Evolutionary conservation across 2,888 invertebrate genomes (phyloP).

Genomic region (Sarcophaga variegata): DNA sequence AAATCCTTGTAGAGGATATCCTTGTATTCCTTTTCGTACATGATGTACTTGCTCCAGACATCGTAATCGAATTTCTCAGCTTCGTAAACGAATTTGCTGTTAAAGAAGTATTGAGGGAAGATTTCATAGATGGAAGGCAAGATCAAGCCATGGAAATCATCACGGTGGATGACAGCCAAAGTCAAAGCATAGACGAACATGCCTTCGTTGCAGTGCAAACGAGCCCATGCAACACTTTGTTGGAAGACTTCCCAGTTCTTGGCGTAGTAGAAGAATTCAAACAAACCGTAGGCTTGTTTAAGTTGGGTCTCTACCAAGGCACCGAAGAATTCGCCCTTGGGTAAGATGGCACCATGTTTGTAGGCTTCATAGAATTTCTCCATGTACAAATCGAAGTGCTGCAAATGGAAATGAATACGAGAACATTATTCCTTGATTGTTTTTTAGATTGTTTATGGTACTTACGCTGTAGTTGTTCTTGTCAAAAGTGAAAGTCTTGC

Average conservation of each 20-base stretch:
- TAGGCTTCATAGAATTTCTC: slow-evolving; percentile 76
- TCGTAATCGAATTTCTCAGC: slow-evolving; percentile 84
- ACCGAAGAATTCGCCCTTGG: slow-evolving; percentile 84
- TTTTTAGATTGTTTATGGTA: not conserved
- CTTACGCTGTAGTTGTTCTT: slow-evolving; percentile 68
- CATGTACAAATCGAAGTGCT: slow-evolving; percentile 76
- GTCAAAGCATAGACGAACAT: slow-evolving; percentile 88
- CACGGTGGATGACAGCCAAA: slow-evolving; percentile 86
- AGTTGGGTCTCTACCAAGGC: slow-evolving; percentile 81
- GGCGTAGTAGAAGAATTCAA: slow-evolving; percentile 87
- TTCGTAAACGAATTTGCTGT: slow-evolving; percentile 87
- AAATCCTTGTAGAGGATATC: slow-evolving; percentile 80
- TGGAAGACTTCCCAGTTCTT: slow-evolving; percentile 88
- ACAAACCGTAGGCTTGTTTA: slow-evolving; percentile 84
- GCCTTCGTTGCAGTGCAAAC: slow-evolving; percentile 87
- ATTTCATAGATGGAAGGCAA: slow-evolving; percentile 90
- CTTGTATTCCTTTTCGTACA: slow-evolving; percentile 79
- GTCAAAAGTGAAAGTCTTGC: slow-evolving; percentile 82
- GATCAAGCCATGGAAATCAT: slow-evolving; percentile 86
- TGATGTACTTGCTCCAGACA: slow-evolving; percentile 75
- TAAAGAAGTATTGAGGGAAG: slow-evolving; percentile 89
- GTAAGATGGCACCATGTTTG: slow-evolving; percentile 82
- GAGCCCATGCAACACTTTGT: slow-evolving; percentile 87
- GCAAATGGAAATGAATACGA: not conserved
- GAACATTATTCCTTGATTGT: not conserved